Percentiles rank a stretch among this genome's conserved stretches.
phyloP scores from a whole-genome alignment of 2,797 vertebrate species.

The Lindbergichthys nudifrons region DNA sequence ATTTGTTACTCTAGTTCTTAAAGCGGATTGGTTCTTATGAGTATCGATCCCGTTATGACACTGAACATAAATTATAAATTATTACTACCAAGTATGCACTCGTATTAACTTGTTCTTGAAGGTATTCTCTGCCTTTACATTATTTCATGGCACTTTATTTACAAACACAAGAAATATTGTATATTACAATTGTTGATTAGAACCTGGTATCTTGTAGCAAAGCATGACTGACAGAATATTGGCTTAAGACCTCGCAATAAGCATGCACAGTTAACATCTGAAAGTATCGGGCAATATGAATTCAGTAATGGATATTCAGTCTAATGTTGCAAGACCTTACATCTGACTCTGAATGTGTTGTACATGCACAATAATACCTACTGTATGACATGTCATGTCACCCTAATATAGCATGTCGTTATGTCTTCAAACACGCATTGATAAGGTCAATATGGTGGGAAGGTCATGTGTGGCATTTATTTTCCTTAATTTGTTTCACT shows the following conservation, averaged over 20 bases:
- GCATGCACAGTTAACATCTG: background rate
- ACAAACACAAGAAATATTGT: background rate
- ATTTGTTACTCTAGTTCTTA: background rate
- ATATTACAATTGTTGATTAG: background rate
- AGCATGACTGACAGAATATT: background rate
- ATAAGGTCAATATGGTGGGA: background rate
- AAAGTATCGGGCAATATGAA: background rate
- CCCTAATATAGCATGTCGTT: background rate
- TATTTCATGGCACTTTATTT: background rate
- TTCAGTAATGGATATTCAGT: background rate
- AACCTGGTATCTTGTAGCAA: background rate
- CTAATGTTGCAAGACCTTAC: background rate
- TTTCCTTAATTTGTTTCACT: background rate
- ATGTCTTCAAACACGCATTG: background rate
- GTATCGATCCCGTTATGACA: background rate
- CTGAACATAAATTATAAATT: background rate
- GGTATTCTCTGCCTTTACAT: background rate
- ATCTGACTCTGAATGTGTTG: background rate
- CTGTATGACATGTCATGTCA: background rate
- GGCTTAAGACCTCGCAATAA: background rate
- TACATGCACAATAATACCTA: background rate
- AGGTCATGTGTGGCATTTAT: background rate
- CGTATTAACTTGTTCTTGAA: background rate
- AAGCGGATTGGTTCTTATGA: background rate
- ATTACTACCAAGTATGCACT: background rate